phyloP scores from a whole-genome alignment of 2,113 vertebrate genomes.

The Bolborhynchus lineola region DNA sequence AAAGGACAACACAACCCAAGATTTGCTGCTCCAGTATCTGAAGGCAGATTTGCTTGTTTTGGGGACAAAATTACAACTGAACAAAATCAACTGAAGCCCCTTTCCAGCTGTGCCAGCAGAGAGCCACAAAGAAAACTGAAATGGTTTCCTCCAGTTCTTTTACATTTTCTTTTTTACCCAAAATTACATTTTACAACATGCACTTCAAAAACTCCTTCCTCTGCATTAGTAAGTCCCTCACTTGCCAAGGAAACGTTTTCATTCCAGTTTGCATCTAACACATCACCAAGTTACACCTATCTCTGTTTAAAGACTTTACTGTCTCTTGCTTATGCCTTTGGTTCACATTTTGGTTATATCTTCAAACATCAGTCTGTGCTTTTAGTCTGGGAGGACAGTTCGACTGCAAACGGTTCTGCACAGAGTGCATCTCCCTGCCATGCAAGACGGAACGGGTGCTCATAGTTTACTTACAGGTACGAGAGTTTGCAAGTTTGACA shows the following conservation, averaged over 20 bases:
- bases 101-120: constrained; percentile 5
- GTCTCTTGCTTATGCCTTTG: background rate
- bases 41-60: constrained; percentile 6
- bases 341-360: background rate
- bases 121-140: constrained; percentile 19
- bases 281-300: background rate
- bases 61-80: constrained; percentile 10
- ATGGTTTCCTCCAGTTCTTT: background rate
- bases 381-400: background rate
- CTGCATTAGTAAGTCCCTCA: background rate
- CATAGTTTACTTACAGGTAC: background rate
- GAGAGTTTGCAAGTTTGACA: background rate
- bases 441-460: background rate
- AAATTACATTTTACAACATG: background rate
- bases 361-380: background rate
- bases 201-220: background rate
- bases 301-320: background rate
- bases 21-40: background rate
- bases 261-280: background rate
- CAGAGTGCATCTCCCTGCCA: background rate
- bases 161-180: background rate
- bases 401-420: background rate
- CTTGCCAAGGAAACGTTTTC: background rate
- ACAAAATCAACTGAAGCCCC: background rate
- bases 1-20: background rate